phyloP scores from a whole-genome alignment of 2,888 invertebrate species.

The Abrostola triplasia region DNA sequence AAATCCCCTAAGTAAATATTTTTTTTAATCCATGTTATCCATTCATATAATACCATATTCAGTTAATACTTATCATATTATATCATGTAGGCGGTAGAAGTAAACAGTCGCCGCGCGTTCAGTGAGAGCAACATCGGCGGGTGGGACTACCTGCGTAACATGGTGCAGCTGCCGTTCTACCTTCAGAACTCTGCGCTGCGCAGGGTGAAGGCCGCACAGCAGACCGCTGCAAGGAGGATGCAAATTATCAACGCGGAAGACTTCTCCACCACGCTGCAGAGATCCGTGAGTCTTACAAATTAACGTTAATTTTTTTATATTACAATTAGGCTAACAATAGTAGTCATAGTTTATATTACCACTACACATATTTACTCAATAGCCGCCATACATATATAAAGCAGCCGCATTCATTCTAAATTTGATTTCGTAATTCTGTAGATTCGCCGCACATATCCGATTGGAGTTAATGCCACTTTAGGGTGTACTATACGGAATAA shows the following conservation, averaged over 20 bases:
- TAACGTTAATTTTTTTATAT: too few species aligned
- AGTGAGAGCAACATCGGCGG: conserved; percentile 98
- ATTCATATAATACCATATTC: conserved; percentile 10
- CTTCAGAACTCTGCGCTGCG: conserved; percentile 98
- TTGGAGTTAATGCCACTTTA: too few species aligned
- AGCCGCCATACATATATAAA: too few species aligned
- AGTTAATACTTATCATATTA: background rate
- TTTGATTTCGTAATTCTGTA: too few species aligned
- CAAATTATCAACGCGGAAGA: conserved; percentile 88
- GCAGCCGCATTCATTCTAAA: too few species aligned
- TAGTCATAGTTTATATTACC: background rate
- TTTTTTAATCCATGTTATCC: background rate
- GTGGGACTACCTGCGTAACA: conserved; percentile 97
- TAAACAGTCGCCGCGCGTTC: conserved; percentile 95
- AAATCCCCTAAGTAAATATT: background rate
- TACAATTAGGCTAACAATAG: too few species aligned
- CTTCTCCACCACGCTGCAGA: conserved; percentile 82
- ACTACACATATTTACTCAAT: background rate
- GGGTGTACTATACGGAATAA: too few species aligned
- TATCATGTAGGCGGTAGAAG: conserved; percentile 92
- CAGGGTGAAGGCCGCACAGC: conserved; percentile 95
- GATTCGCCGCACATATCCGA: too few species aligned
- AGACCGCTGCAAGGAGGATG: conserved; percentile 89
- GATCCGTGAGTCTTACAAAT: conserved; percentile 78
- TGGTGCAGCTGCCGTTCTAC: conserved; percentile 99